Evolutionary conservation across 2,888 invertebrate genomes (phyloP), one percentile per base, ranked within the genome.

Genomic region (Hydropsyche betteni): DNA sequence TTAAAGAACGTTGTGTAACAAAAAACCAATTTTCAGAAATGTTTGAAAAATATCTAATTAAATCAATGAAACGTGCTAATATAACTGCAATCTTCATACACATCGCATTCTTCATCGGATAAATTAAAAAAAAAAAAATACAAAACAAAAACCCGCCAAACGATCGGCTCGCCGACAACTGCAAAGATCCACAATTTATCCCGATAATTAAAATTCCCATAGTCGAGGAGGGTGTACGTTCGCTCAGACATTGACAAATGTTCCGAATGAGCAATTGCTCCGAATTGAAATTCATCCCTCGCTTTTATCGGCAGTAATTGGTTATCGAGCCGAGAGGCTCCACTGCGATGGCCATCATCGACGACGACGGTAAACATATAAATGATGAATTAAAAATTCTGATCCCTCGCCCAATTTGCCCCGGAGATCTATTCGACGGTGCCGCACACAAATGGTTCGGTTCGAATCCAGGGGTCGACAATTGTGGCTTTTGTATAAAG

Each of bases 341-440:
- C 16, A 68, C 10, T 4, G 4, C 44, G 10, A 8, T 8, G 2
- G 10, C 6, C 10, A 44, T 44, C 10, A 44, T 44, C 6, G 1
- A 2, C 44, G 44, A 6, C 44, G 44, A 44, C 24, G 24, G 24
- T 24, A 24, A 24, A 24, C 24, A 24, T 24, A 44, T 44, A 8
- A 44, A 44, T 68, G 68, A 77, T 77, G 75, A 75, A 75, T 77
- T 74, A 77, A 75, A 38, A 50, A 58, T 24, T 74, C 53, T 77
- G 77, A 77, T 77, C 75, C 75, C 75, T 77, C 36, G 77, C 77
- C 71, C 71, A 71, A 71, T 71, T 72, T 58, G 72, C 72, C 72
- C 72, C 58, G 58, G 34, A 72, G 72, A 58, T 72, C 72, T 72
- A 72, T 71, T 71, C 55, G 71, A 55, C 53, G 16, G 24, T 53